Evolutionary conservation across 2,888 invertebrate genomes (phyloP).

Genomic region (Carterocephalus palaemon): DNA sequence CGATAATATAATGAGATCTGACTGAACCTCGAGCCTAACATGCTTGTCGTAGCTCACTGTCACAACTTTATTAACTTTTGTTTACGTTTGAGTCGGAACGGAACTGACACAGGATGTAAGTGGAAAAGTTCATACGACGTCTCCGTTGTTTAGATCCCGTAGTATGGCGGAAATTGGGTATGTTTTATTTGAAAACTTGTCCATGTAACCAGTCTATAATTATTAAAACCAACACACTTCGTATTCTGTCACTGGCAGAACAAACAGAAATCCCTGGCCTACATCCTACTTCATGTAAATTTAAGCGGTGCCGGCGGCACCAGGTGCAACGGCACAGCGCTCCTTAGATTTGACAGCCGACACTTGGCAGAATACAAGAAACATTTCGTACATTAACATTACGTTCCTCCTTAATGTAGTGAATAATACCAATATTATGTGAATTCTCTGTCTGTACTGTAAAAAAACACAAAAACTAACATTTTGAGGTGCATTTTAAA

Average conservation of each 20-base stretch:
- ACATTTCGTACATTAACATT: too few relatives aligned
- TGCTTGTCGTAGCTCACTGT: conserved; percentile 40
- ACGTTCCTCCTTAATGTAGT: too few relatives aligned
- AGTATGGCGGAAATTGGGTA: conserved; percentile 8
- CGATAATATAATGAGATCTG: conserved; percentile 24
- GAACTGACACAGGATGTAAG: conserved; percentile 43
- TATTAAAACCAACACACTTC: conserved; percentile 1
- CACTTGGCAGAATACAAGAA: conserved; percentile 11
- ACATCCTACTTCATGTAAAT: conserved; percentile 12
- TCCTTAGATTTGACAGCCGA: conserved; percentile 12
- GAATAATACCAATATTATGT: too few relatives aligned
- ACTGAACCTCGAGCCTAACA: conserved; percentile 40
- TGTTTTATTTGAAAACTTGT: too few relatives aligned
- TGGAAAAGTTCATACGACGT: conserved; percentile 39
- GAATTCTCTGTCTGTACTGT: too few relatives aligned
- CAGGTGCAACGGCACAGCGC: conserved; percentile 11
- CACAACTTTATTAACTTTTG: conserved; percentile 50
- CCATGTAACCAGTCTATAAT: neutral
- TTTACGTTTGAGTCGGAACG: conserved; percentile 53
- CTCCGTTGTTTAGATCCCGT: conserved; percentile 40
- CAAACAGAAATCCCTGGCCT: conserved; percentile 13
- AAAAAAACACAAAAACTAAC: too few relatives aligned
- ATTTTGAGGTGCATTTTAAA: too few relatives aligned
- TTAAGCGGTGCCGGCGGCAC: conserved; percentile 3
- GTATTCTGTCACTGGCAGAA: conserved; percentile 13